Evolutionary conservation across 1,140 invertebrate species (phyloP), one percentile per base, ranked within the genome.

Genomic region (Zaprionus ornatus): DNA sequence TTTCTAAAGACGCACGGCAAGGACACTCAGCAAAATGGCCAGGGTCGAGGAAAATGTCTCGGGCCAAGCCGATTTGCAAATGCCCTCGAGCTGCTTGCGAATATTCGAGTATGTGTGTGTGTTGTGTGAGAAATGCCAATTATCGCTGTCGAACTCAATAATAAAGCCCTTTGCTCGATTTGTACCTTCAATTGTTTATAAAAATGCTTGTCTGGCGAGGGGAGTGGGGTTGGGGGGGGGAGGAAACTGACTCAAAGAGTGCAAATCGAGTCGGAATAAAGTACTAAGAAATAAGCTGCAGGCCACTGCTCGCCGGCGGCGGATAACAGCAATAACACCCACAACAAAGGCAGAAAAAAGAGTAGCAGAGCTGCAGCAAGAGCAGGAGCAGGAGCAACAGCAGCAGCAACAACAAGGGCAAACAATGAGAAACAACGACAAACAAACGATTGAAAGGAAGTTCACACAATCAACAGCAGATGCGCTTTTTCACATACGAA

Each of bases 401-500:
- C 71, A 66, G 27, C 50, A 37, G 48, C 29, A 74, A 64, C 64
- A 79, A 68, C 71, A 80, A 79, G 62, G 59, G 79, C 77, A 84
- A 84, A 63, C 59, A 65, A 65, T 59, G 59, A 61, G 57, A 69
- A 67, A 81, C 62, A 77, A 74, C 70, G 81, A 84, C 81, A 86
- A 83, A 87, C 82, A 82, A 86, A 85, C 85, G 84, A 88, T 87
- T 87, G 85, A 87, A 88, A 87, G 84, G 84, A 87, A 87, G 84
- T 84, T 84, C 85, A 88, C 84, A 90, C 84, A 90, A 87, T 87
- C 84, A 87, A 87, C 84, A 87, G 76, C 84, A 87, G 84, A 88
- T 87, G 84, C 84, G 84, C 84, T 87, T 87, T 87, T 87, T 87
- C 84, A 88, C 84, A 87, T 88, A 83, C 84, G 84, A 88, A 83